phyloP scores from a whole-genome alignment of 2,797 vertebrate species.

The Corythornis leucogaster region DNA sequence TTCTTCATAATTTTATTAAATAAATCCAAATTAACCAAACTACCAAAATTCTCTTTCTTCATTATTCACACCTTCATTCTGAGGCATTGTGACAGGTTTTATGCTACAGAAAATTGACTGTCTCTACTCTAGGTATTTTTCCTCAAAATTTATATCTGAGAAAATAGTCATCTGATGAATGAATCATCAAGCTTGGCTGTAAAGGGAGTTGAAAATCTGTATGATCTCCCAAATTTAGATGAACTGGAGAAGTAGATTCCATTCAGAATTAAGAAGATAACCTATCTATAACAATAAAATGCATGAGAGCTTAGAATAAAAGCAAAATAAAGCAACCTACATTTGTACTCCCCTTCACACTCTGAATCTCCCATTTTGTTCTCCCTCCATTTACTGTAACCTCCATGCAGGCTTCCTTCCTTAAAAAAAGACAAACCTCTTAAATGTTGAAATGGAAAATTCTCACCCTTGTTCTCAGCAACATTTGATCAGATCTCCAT shows the following conservation, averaged over 20 bases:
- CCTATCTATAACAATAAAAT: not conserved
- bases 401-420: not conserved
- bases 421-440: not conserved
- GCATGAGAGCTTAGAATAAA: not conserved
- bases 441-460: not conserved
- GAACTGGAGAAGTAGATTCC: not conserved
- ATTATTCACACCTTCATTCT: not conserved
- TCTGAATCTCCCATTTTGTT: not conserved
- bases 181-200: slow-evolving; percentile 21
- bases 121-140: slow-evolving; percentile 7
- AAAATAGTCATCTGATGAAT: slow-evolving; percentile 40
- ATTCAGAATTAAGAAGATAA: not conserved
- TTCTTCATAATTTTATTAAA: not conserved
- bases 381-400: not conserved
- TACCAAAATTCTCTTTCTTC: not conserved
- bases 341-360: not conserved
- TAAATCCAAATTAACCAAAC: not conserved
- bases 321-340: not conserved
- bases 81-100: not conserved
- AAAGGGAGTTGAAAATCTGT: not conserved
- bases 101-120: not conserved
- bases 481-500: not conserved
- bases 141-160: not conserved
- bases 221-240: not conserved
- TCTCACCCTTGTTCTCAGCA: not conserved